These are phyloP conservation scores for Trachelus stipa DNA, from an alignment of 2,888 invertebrate species.

Conservation along the genomic window DNA sequence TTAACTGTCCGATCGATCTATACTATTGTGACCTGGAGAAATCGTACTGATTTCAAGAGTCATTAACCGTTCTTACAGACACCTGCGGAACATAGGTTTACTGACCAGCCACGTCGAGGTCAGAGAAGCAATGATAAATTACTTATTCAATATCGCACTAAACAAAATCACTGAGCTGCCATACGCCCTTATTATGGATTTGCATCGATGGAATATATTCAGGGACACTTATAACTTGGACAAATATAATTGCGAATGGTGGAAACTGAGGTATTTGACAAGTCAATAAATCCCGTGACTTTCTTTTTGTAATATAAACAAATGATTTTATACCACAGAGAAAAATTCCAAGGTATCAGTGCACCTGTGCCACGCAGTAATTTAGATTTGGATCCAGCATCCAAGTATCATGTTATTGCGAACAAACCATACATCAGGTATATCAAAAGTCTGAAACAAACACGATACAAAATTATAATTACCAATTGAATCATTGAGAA, in stretches of 20 bases:
- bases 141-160: neutral
- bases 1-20: neutral
- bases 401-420: slow-evolving; percentile 88
- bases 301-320: neutral
- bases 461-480: neutral
- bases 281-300: neutral
- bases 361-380: slow-evolving; percentile 84
- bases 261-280: slow-evolving; percentile 72
- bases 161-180: slow-evolving; percentile 69
- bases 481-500: neutral
- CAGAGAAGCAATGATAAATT: neutral
- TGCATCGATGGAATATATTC: slow-evolving; percentile 87
- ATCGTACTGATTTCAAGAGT: neutral
- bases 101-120: neutral
- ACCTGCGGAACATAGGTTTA: neutral
- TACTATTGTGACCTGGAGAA: neutral
- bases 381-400: slow-evolving; percentile 86
- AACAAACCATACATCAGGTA: slow-evolving; percentile 87
- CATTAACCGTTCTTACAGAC: neutral
- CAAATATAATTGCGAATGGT: slow-evolving; percentile 85
- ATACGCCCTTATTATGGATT: slow-evolving; percentile 81
- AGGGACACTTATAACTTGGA: slow-evolving; percentile 77
- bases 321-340: slow-evolving; percentile 67
- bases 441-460: neutral
- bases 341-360: slow-evolving; percentile 83